phyloP scores from a whole-genome alignment of 2,797 vertebrate genomes.

The Hydrophis major region DNA sequence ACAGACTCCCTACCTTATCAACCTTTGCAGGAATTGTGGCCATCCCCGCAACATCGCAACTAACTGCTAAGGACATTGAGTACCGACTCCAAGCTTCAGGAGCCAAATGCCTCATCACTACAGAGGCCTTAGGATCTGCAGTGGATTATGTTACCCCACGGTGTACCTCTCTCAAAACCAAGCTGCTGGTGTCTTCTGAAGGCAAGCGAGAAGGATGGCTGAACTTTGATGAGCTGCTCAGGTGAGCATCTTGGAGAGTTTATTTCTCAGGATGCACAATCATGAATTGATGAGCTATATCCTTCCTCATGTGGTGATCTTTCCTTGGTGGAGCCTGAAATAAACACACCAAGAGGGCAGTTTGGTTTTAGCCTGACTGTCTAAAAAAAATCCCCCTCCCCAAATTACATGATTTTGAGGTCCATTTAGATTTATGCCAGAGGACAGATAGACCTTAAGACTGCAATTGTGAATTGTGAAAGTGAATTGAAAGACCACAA shows the following conservation, averaged over 20 bases:
- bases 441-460: no score
- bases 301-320: not conserved
- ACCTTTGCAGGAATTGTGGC: slow-evolving; percentile 71
- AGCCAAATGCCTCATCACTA: slow-evolving; percentile 72
- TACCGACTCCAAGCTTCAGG: slow-evolving; percentile 74
- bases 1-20: not conserved
- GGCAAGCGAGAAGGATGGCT: slow-evolving; percentile 72
- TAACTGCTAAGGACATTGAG: slow-evolving; percentile 74
- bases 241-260: slow-evolving; percentile 46
- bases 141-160: slow-evolving; percentile 70
- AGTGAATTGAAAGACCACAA: no score
- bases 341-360: not conserved
- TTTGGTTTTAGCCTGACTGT: not conserved
- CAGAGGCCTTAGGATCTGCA: slow-evolving; percentile 65
- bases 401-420: not conserved
- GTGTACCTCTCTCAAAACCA: slow-evolving; percentile 67
- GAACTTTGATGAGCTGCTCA: slow-evolving; percentile 66
- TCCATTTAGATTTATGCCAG: not conserved
- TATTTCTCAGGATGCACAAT: not conserved
- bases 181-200: slow-evolving; percentile 75
- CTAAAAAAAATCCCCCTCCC: not conserved
- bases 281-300: no score
- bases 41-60: slow-evolving; percentile 72
- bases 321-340: not conserved
- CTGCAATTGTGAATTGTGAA: no score